These are phyloP conservation scores for Balanococcus diminutus DNA, from an alignment of 2,888 invertebrate genomes.

Conservation along the genomic window DNA sequence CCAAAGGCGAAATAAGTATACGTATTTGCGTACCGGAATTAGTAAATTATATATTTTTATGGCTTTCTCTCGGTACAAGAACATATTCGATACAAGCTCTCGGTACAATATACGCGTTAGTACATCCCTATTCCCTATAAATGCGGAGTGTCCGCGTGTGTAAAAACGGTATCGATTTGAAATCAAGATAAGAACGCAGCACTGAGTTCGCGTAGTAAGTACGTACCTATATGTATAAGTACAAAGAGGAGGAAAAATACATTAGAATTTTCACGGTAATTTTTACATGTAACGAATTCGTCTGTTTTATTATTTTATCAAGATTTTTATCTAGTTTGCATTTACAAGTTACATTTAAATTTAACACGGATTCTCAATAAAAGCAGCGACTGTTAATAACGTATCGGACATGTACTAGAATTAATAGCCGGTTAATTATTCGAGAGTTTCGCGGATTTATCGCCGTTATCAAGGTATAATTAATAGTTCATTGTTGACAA, in stretches of 20 bases:
- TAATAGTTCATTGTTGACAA: slow-evolving; percentile 42
- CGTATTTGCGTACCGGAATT: neutral
- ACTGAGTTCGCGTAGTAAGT: slow-evolving; percentile 1
- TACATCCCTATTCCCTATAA: no score
- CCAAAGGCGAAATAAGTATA: neutral
- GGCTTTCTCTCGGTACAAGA: neutral
- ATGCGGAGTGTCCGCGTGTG: no score
- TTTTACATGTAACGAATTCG: slow-evolving; percentile 41
- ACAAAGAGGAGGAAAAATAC: neutral
- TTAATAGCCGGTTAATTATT: slow-evolving; percentile 53
- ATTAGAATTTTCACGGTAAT: slow-evolving; percentile 39
- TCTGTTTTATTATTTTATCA: slow-evolving; percentile 40
- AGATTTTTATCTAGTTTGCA: slow-evolving; percentile 51
- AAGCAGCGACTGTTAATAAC: slow-evolving; percentile 42
- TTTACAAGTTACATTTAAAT: slow-evolving; percentile 53
- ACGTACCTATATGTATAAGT: neutral
- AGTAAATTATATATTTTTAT: slow-evolving; percentile 11
- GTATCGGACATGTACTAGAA: slow-evolving; percentile 24
- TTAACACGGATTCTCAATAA: slow-evolving; percentile 52
- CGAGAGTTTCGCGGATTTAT: slow-evolving; percentile 39
- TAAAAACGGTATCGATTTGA: slow-evolving; percentile 21
- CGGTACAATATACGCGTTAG: neutral
- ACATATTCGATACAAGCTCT: slow-evolving; percentile 1
- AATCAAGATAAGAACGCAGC: slow-evolving; percentile 22
- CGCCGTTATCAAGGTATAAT: slow-evolving; percentile 38